phyloP scores from a whole-genome alignment of 2,888 invertebrate genomes.

The Diaprepes abbreviatus region DNA sequence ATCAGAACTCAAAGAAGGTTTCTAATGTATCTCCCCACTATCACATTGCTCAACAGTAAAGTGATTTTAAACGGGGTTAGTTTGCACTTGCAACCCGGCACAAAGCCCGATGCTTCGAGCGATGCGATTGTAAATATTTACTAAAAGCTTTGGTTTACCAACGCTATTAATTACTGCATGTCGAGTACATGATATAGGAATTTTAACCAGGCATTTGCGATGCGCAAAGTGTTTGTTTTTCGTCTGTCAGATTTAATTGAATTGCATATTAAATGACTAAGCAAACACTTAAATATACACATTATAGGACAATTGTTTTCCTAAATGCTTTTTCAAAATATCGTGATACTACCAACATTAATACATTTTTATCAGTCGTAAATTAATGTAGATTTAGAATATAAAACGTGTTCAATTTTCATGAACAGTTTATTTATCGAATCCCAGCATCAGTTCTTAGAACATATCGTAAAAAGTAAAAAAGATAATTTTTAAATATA shows the following conservation, averaged over 20 bases:
- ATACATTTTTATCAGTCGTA: no score
- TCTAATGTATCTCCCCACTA: slow-evolving; percentile 7
- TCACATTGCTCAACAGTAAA: background rate
- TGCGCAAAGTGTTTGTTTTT: slow-evolving; percentile 11
- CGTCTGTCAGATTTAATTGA: slow-evolving; percentile 2
- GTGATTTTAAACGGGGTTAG: slow-evolving; percentile 10
- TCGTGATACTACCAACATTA: no score
- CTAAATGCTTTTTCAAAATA: no score
- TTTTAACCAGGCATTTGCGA: slow-evolving; percentile 8
- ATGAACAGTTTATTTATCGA: no score
- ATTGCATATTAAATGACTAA: slow-evolving; percentile 3
- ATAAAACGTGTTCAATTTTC: no score
- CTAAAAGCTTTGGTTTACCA: slow-evolving; percentile 19
- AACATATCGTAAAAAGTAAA: no score
- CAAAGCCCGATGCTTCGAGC: slow-evolving; percentile 10
- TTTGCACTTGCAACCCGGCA: slow-evolving; percentile 17
- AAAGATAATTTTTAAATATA: no score
- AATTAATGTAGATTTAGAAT: no score
- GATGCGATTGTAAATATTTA: slow-evolving; percentile 9
- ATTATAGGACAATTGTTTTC: background rate
- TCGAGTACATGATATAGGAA: slow-evolving; percentile 3
- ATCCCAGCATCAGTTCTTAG: no score
- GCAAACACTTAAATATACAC: background rate
- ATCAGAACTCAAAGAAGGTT: slow-evolving; percentile 14
- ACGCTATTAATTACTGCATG: slow-evolving; percentile 5